Base-by-base conservation (phyloP, 2,113 vertebrate species). In the Cathartes aura region DNA sequence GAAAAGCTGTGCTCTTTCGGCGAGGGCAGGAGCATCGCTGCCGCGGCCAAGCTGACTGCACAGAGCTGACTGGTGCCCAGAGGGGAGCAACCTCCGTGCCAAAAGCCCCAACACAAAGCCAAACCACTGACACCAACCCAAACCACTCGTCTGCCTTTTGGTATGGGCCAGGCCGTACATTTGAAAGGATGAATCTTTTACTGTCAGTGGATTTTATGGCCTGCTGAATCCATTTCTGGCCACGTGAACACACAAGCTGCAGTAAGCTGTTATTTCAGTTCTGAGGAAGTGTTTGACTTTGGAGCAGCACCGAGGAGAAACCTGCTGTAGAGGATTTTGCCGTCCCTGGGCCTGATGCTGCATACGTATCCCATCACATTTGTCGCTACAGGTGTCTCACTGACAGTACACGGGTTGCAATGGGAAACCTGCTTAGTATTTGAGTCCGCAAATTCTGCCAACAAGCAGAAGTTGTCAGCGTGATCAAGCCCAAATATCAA, bases 361-460 rank as follows among this genome's bases (percentile, higher is more conserved):
- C 10, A 7, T 11, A 17, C 11, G 3, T 42, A 32, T 19, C 45
- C 47, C 50, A 42, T n/a, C 21, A 24, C 2, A 1, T 63, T 36
- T 29, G 40, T 26, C 0, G 0, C 23, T 52, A 23, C 0, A 2
- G 47, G 7, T 40, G 7, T 60, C 62, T 47, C 62, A 23, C 7
- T 19, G 43, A 34, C 0, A 3, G 15, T 42, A 27, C 2, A 3
- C 1, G 0, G 0, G 15, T 60, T 58, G 15, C 23, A 38, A 0
- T 4, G 29, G 58, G 55, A 95, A 92, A 53, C 23, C 34, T 47
- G 13, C 21, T 40, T 40, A 30, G 21, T 43, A 76, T 24, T 38
- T 68, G 36, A 68, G 30, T 23, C 58, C 72, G 43, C 55, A 75
- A 58, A 64, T 86, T 56, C 66, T 92, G 13, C 27, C n/a, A 64